A percentile compares a stretch with the other conserved stretches of the same genome.
Conservation (phyloP, 2,113 vertebrate species). For the Saguinus midas region DNA sequence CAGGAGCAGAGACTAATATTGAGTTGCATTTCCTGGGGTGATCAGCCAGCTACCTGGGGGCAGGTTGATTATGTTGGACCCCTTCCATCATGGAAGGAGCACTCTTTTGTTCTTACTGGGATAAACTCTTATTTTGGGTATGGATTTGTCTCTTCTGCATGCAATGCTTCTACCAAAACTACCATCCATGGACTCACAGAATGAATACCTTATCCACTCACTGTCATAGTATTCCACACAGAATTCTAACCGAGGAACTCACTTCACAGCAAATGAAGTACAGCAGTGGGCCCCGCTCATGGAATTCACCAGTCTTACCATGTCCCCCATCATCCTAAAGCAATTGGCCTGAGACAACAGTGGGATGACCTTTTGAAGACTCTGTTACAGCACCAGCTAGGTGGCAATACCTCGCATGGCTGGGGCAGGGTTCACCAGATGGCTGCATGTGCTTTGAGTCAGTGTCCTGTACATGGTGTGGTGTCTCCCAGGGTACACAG, state of each 20-base stretch:
- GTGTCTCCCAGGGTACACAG: background rate
- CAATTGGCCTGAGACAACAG: background rate
- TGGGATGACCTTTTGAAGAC: background rate
- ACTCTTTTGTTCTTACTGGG: background rate
- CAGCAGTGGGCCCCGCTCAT: background rate
- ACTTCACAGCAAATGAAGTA: background rate
- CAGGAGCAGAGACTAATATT: no score
- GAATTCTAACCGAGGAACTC: background rate
- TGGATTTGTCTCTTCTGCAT: background rate
- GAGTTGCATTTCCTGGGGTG: background rate
- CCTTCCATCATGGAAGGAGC: background rate
- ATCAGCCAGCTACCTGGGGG: background rate
- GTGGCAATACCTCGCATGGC: no score
- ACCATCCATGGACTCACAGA: background rate
- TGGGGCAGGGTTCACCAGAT: background rate
- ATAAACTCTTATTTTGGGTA: background rate
- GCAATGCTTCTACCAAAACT: background rate
- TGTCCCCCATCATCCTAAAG: background rate
- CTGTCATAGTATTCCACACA: background rate
- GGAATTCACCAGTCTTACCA: background rate
- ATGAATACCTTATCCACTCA: background rate
- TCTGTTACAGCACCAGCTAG: no score
- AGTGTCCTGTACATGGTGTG: background rate
- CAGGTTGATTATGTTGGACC: background rate
- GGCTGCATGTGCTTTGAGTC: background rate